Conservation (phyloP, 1,140 invertebrate genomes). For the Ips typographus region DNA sequence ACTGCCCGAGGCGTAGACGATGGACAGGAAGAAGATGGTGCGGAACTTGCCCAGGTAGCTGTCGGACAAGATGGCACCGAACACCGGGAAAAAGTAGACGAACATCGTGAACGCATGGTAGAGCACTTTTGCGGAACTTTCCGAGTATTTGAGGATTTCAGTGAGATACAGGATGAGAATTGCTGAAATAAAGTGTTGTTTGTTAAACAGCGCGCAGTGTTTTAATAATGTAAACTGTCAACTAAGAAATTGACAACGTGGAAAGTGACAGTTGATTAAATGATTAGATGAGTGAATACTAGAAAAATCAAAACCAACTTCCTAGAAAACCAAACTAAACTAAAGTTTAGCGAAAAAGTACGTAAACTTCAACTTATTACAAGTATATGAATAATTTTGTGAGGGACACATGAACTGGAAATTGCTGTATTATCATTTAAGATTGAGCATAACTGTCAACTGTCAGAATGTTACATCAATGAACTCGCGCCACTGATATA, state of each 20-base stretch:
- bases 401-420: too few relatives aligned
- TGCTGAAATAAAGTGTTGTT: slow-evolving; percentile 60
- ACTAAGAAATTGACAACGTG: background rate
- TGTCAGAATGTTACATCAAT: too few relatives aligned
- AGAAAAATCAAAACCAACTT: too few relatives aligned
- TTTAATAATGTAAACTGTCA: background rate
- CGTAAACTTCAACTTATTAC: too few relatives aligned
- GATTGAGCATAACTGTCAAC: too few relatives aligned
- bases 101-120: slow-evolving; percentile 83
- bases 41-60: slow-evolving; percentile 83
- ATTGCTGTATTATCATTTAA: too few relatives aligned
- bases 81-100: slow-evolving; percentile 84
- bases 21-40: slow-evolving; percentile 85
- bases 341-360: too few relatives aligned
- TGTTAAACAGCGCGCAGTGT: background rate
- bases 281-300: background rate
- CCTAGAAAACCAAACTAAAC: too few relatives aligned
- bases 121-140: slow-evolving; percentile 72
- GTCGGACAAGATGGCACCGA: slow-evolving; percentile 88
- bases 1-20: slow-evolving; percentile 85
- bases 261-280: background rate
- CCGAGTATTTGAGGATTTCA: slow-evolving; percentile 64
- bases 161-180: slow-evolving; percentile 79
- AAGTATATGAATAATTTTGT: too few relatives aligned
- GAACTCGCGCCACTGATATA: too few relatives aligned